phyloP scores from a whole-genome alignment of 2,113 vertebrate genomes.

The Anolis carolinensis region DNA sequence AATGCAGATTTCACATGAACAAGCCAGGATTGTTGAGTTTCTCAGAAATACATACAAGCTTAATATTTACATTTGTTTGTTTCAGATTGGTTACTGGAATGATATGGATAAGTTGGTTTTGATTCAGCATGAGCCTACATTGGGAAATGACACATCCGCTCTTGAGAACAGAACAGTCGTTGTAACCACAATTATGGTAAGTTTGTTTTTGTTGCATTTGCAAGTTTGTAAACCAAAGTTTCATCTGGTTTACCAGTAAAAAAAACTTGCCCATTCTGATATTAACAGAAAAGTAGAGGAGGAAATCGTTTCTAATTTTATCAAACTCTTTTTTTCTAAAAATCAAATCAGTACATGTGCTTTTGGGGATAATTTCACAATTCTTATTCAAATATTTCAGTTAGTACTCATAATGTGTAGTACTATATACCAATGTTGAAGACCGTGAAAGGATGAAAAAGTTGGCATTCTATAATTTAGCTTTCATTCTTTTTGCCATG shows the following conservation, averaged over 20 bases:
- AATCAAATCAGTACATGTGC: not conserved
- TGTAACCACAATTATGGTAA: constrained; percentile 99
- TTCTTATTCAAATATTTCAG: constrained; percentile 38
- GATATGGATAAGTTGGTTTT: constrained; percentile 97
- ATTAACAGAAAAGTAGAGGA: constrained; percentile 23
- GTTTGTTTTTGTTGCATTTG: constrained; percentile 64
- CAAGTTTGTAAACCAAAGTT: constrained; percentile 24
- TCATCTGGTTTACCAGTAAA: constrained; percentile 52
- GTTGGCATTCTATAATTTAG: constrained; percentile 41
- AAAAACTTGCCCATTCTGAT: constrained; percentile 37
- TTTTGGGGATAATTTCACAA: not conserved
- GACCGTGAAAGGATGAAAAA: constrained; percentile 27
- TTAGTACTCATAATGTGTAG: constrained; percentile 54
- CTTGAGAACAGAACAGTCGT: constrained; percentile 95
- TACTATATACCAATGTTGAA: constrained; percentile 46
- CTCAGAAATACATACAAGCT: not conserved
- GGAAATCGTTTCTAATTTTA: constrained; percentile 39
- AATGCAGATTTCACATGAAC: not conserved
- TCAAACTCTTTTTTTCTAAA: constrained; percentile 29
- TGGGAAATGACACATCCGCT: constrained; percentile 89
- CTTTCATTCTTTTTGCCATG: constrained; percentile 5
- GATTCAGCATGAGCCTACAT: constrained; percentile 90
- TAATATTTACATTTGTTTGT: constrained; percentile 40
- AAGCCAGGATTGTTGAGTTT: not conserved
- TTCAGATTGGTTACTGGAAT: constrained; percentile 98